phyloP scores from a whole-genome alignment of 2,888 invertebrate species.

The Ormyrus pomaceus region DNA sequence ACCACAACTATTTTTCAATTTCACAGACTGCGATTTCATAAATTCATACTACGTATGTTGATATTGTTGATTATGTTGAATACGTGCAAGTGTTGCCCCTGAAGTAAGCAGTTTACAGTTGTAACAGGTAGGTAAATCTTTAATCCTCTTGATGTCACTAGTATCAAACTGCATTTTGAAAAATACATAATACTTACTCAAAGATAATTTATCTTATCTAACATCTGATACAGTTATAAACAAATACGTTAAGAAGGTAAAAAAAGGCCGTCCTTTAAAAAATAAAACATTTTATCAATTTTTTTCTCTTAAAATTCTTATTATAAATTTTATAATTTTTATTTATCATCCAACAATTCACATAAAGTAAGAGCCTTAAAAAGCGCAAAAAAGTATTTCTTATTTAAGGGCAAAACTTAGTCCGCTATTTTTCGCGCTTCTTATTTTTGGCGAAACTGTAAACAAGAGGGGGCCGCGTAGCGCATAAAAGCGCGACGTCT shows the following conservation, averaged over 20 bases:
- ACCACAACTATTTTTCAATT: too few relatives aligned
- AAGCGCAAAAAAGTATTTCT: neutral
- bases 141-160: neutral
- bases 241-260: neutral
- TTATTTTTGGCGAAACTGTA: neutral
- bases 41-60: too few relatives aligned
- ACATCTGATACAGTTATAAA: neutral
- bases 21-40: too few relatives aligned
- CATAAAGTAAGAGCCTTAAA: neutral
- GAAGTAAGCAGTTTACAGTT: too few relatives aligned
- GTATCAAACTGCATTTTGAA: neutral
- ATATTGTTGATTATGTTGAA: too few relatives aligned
- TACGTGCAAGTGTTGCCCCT: too few relatives aligned
- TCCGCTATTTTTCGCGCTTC: neutral
- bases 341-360: neutral
- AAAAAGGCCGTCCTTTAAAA: neutral
- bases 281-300: too few relatives aligned
- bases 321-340: neutral
- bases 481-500: neutral
- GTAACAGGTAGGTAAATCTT: neutral
- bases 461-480: neutral
- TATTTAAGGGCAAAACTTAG: neutral
- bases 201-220: slow-evolving; percentile 1
- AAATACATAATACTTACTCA: neutral
- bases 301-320: neutral